These are phyloP conservation scores for Meles meles DNA, from an alignment of 2,113 vertebrate genomes.

Conservation along the genomic window DNA sequence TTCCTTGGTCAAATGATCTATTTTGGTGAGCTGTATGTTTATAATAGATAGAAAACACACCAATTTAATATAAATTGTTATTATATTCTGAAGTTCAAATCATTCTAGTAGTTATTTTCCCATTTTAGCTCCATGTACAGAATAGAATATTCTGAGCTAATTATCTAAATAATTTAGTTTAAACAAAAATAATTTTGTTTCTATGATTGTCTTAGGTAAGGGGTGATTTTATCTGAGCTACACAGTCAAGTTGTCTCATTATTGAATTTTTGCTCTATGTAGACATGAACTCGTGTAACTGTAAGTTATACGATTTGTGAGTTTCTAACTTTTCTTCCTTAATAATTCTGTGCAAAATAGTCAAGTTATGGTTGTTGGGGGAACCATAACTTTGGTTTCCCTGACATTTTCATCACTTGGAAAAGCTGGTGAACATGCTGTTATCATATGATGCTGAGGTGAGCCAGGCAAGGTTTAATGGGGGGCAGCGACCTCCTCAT, in stretches of 20 bases:
- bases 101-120: background rate
- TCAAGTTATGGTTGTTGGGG: slow-evolving; percentile 40
- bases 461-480: background rate
- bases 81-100: background rate
- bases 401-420: slow-evolving; percentile 55
- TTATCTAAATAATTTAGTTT: background rate
- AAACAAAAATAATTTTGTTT: background rate
- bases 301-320: background rate
- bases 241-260: background rate
- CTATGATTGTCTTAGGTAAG: background rate
- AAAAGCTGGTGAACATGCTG: background rate
- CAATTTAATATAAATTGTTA: background rate
- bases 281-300: background rate
- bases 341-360: slow-evolving; percentile 22
- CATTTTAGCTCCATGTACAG: background rate
- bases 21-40: background rate
- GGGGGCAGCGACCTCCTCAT: background rate
- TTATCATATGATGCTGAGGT: background rate
- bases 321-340: slow-evolving; percentile 39
- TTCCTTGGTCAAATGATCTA: background rate
- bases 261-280: background rate
- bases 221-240: background rate
- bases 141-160: background rate
- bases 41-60: background rate
- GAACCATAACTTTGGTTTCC: slow-evolving; percentile 42